These are phyloP conservation scores for Pongo pygmaeus DNA, from an alignment of 2,113 vertebrate genomes.

Conservation along the genomic window DNA sequence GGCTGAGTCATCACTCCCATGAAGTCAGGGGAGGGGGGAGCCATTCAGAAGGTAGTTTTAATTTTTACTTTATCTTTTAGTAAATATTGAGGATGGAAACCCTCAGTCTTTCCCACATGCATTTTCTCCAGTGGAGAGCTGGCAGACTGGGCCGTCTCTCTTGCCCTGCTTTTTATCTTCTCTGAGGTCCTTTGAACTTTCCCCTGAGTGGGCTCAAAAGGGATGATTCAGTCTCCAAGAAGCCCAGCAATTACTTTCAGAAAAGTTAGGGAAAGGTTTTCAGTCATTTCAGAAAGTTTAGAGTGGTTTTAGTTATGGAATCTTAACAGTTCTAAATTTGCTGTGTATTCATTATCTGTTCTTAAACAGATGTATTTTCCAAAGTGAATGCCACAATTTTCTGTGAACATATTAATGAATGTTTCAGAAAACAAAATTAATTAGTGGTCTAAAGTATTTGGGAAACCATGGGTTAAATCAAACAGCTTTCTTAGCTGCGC, in stretches of 20 bases:
- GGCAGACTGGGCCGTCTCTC: background rate
- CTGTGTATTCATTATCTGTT: fast-evolving
- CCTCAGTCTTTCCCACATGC: background rate
- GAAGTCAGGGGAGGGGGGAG: background rate
- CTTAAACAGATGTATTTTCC: background rate
- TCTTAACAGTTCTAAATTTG: background rate
- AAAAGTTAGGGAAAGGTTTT: background rate
- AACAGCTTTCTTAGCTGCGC: background rate
- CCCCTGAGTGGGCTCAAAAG: background rate
- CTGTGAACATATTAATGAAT: background rate
- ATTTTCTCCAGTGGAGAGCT: background rate
- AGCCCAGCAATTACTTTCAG: background rate
- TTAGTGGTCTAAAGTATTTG: background rate
- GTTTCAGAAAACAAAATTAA: background rate
- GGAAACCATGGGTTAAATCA: background rate
- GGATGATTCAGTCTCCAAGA: background rate
- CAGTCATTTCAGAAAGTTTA: background rate
- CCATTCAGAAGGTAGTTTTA: background rate
- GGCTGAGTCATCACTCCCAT: background rate
- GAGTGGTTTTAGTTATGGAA: background rate
- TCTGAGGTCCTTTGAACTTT: background rate
- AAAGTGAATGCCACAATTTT: background rate
- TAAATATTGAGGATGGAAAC: background rate
- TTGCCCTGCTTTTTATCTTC: background rate
- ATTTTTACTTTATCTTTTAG: background rate